Percentiles rank a stretch among this genome's conserved stretches.
These are phyloP conservation scores for Poeciliopsis infans DNA, from an alignment of 2,797 vertebrate species.

Conservation along the genomic window DNA sequence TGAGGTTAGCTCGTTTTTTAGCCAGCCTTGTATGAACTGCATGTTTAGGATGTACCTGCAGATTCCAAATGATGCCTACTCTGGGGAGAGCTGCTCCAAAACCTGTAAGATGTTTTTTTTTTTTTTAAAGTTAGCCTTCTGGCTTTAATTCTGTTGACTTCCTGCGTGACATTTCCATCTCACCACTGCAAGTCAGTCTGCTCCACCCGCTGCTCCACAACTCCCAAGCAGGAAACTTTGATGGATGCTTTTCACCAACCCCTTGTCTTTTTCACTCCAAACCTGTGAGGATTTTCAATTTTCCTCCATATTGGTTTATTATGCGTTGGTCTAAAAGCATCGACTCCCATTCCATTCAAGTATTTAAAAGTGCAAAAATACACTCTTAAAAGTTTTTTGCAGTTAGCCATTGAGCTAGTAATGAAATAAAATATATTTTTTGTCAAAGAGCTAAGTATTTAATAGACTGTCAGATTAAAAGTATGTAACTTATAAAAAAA, in stretches of 20 bases:
- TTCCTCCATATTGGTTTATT: not conserved
- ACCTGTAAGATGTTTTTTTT: not conserved
- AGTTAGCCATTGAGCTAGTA: too few relatives aligned
- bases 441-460: not conserved
- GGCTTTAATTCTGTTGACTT: not conserved
- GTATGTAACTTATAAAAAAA: too few relatives aligned
- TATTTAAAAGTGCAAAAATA: too few relatives aligned
- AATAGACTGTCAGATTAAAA: not conserved
- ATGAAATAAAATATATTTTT: not conserved
- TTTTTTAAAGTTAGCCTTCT: constrained; percentile 1
- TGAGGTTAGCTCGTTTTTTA: not conserved
- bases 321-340: not conserved
- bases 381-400: too few relatives aligned
- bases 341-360: too few relatives aligned
- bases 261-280: not conserved
- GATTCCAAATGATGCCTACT: not conserved
- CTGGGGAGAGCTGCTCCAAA: not conserved
- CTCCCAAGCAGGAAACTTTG: not conserved
- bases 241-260: not conserved
- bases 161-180: constrained; percentile 1
- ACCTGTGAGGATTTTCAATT: not conserved
- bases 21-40: not conserved
- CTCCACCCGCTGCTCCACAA: not conserved
- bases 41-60: not conserved
- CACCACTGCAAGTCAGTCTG: not conserved